Evolutionary conservation across 2,797 vertebrate species (phyloP), one percentile per base, ranked within the genome.

Genomic region (Parotocinclus haroldoi): DNA sequence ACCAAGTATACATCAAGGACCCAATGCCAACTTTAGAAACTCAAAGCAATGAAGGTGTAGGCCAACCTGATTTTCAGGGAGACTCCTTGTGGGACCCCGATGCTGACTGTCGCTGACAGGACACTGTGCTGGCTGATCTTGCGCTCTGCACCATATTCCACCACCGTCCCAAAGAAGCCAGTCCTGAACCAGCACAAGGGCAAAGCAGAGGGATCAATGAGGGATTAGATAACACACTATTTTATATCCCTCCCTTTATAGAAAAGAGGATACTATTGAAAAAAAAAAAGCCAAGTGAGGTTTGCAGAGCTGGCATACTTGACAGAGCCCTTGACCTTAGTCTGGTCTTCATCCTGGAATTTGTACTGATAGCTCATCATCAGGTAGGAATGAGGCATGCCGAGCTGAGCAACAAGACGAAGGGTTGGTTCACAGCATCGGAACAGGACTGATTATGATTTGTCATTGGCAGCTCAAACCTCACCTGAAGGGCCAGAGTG

Each of bases 331-430:
- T 98, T 99, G 72, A 99, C 88, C 66, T 94, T 92, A 1, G 96
- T 99, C 87, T 98, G 94, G 76, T 99, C 95, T 7, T 98, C 96
- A 56, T 99, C 97, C 84, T 99, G 95, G 83, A 98, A 98, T 84
- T 99, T 99, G 88, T 96, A 96, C 84, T 98, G 96, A 69, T 95
- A 98, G 82, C 95, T 99, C 90, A 98, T 89, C 90, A 99, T 94
- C 75, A 96, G 83, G 65, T 98, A 99, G 66, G 95, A 96, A 82
- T 98, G 94, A 16, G 93, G 94, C 68, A 99, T 91, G 9, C 96
- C 96, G 49, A 99, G 90, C 97, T 99, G 84, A 48, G 83, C 9
- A 69, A 16, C 14, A 19, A 14, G n/a, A 37, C 36, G 3, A 9
- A 42, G 27, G 27, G 2, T 27, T 27, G 27, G 27, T 27, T 27